A percentile compares a stretch with the other conserved stretches of the same genome.
Evolutionary conservation across 2,888 invertebrate genomes (phyloP).

Genomic region (Hydrotaea cyrtoneurina): DNA sequence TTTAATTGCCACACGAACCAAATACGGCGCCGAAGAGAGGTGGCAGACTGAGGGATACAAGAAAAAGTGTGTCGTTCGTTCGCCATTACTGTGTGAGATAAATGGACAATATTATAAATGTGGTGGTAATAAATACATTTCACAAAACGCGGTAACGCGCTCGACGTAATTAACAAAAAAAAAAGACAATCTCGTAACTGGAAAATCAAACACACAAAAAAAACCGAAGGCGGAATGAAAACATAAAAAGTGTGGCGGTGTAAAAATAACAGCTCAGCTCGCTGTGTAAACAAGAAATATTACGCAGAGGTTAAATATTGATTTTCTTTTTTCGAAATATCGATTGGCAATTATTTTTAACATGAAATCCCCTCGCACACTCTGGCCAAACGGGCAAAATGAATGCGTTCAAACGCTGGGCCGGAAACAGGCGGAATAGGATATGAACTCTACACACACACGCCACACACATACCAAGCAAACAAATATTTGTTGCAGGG

Average conservation of each 20-base stretch:
- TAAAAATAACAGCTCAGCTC: too few relatives aligned
- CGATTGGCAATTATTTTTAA: neutral
- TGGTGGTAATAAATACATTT: neutral
- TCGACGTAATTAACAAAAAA: neutral
- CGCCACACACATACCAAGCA: too few relatives aligned
- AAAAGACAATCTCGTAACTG: neutral
- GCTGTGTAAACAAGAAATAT: neutral
- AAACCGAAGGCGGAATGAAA: neutral
- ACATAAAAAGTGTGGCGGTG: neutral
- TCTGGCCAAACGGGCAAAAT: too few relatives aligned
- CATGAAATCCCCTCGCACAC: too few relatives aligned
- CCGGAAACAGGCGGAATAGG: too few relatives aligned
- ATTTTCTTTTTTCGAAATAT: neutral
- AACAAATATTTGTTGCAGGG: too few relatives aligned
- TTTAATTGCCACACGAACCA: neutral
- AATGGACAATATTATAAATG: neutral
- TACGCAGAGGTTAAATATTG: neutral
- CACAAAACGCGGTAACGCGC: neutral
- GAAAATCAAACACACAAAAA: neutral
- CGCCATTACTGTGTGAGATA: neutral
- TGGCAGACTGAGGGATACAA: neutral
- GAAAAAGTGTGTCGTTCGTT: neutral
- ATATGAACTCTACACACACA: too few relatives aligned
- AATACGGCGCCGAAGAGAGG: too few relatives aligned
- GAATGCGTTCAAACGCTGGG: too few relatives aligned